phyloP scores from a whole-genome alignment of 1,140 invertebrate genomes.

The Bombus sibiricus region DNA sequence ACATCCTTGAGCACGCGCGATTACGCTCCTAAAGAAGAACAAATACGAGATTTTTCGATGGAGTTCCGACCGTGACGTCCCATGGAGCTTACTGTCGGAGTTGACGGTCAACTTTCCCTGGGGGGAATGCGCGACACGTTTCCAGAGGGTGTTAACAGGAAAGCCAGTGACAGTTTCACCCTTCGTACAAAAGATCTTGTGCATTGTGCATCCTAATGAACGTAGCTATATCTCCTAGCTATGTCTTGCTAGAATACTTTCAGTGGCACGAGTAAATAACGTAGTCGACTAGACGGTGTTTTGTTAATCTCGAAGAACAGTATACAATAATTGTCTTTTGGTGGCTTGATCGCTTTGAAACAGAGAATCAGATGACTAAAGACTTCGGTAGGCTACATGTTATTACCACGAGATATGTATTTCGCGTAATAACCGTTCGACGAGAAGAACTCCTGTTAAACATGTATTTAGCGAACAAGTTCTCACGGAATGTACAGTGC shows the following conservation, averaged over 20 bases:
- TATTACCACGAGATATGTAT: too few relatives aligned
- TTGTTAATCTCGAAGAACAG: background rate
- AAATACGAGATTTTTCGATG: conserved; percentile 1
- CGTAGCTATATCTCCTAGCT: background rate
- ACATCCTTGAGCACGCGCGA: background rate
- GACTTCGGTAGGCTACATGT: too few relatives aligned
- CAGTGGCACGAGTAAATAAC: background rate
- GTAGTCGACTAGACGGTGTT: background rate
- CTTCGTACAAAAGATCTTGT: background rate
- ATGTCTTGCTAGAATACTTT: background rate
- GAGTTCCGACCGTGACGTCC: background rate
- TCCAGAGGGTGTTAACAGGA: background rate
- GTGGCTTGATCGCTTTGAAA: background rate
- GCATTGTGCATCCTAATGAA: conserved; percentile 3
- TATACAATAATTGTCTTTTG: too few relatives aligned
- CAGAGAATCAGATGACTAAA: background rate
- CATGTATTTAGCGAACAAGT: background rate
- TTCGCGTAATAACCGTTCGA: background rate
- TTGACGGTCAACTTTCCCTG: background rate
- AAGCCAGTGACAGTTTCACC: background rate
- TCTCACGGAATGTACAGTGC: background rate
- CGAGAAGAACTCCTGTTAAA: background rate
- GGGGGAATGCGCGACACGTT: background rate
- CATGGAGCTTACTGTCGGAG: background rate
- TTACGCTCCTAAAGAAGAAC: background rate